A percentile compares a stretch with the other conserved stretches of the same genome.
Evolutionary conservation across 2,113 vertebrate species (phyloP).

Genomic region (Phylloscopus trochilus): DNA sequence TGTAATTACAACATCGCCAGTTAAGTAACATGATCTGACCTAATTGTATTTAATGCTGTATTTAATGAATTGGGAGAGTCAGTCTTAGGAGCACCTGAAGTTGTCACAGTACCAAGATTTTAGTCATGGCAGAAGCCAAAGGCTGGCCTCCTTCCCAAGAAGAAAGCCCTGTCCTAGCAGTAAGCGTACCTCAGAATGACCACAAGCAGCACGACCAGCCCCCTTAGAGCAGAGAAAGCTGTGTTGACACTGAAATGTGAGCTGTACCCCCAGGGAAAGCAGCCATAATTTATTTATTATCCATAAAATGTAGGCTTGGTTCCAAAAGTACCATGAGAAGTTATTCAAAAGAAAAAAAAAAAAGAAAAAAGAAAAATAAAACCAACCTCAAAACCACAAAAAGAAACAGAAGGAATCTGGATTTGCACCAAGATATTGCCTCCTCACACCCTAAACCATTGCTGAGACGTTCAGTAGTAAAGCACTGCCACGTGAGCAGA

Average conservation of each 20-base stretch:
- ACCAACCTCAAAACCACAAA: not conserved
- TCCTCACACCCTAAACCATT: not conserved
- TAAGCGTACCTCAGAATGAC: fast-evolving
- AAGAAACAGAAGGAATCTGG: not conserved
- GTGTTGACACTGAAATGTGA: not conserved
- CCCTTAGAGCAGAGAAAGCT: not conserved
- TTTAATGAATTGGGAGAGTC: not conserved
- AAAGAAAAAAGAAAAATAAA: not conserved
- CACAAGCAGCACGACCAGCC: fast-evolving
- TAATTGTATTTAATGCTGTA: not conserved
- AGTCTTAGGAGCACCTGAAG: not conserved
- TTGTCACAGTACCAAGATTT: not conserved
- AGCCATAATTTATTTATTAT: not conserved
- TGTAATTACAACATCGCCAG: not conserved
- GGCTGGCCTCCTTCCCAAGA: not conserved
- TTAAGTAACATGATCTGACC: not conserved
- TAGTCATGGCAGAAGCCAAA: not conserved
- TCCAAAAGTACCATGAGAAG: not conserved
- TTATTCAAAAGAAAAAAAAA: not conserved
- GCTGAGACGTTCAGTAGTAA: not conserved
- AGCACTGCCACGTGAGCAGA: not conserved
- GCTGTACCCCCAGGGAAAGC: not conserved
- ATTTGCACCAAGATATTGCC: not conserved
- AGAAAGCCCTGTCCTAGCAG: not conserved
- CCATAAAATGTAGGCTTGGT: not conserved